Conservation (phyloP, 35 echinoderm and acorn worm species). For the Ophioderma brevispina region DNA sequence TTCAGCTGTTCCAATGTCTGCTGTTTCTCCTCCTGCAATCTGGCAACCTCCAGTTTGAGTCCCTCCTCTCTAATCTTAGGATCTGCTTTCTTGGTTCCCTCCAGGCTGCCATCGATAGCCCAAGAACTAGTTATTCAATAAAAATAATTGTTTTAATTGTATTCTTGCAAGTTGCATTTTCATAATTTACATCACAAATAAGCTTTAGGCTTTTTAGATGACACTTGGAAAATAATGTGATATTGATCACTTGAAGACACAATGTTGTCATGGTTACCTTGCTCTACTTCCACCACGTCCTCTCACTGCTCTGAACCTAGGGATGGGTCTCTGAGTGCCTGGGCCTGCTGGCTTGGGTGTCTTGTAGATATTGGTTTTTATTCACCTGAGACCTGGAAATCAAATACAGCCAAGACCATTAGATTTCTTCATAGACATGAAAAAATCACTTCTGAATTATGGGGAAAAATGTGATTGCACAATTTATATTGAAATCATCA, state of each 20-base stretch:
- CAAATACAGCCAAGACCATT: not conserved
- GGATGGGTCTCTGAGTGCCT: not conserved
- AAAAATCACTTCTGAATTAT: too few species aligned
- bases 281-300: not conserved
- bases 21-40: constrained; percentile 75
- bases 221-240: too few species aligned
- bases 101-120: constrained; percentile 82
- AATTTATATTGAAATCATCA: too few species aligned
- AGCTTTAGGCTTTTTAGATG: too few species aligned
- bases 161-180: too few species aligned
- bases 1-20: constrained; percentile 62
- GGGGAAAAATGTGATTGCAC: too few species aligned
- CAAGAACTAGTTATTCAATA: constrained; percentile 60
- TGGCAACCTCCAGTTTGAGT: constrained; percentile 54
- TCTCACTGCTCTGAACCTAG: not conserved
- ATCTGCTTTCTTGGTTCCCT: constrained; percentile 60
- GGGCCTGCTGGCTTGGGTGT: not conserved
- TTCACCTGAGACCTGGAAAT: not conserved
- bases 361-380: not conserved
- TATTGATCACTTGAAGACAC: too few species aligned
- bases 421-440: too few species aligned
- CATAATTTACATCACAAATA: too few species aligned
- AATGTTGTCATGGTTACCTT: not conserved
- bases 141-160: too few species aligned
- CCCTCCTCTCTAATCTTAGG: constrained; percentile 37